Evolutionary conservation across 1,140 invertebrate species (phyloP), one percentile per base, ranked within the genome.

Genomic region (Latrodectus geometricus): DNA sequence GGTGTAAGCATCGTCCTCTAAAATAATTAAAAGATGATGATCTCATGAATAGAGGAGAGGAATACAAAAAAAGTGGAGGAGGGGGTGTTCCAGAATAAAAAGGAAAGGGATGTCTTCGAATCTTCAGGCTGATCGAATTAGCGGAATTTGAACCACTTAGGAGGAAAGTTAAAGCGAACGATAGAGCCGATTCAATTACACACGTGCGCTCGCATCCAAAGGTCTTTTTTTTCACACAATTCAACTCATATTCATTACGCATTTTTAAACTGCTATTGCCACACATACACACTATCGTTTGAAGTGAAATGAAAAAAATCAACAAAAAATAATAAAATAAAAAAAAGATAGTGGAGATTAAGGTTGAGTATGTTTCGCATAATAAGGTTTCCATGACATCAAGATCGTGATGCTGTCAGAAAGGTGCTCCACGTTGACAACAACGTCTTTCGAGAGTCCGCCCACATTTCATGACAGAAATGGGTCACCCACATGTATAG

Each of bases 211-310:
- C 14, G 17, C 12, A 21, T 12, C 54, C 52, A 77, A 20, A 54
- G 21, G 50, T 77, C 50, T n/a, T 54, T 23, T 50, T 54, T 70
- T 81, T 81, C 70, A 81, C 66, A 66, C 78, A 56, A 54, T 81
- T 81, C 78, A 70, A 66, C 70, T 81, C 78, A 81, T 52, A 81
- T 81, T 81, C 78, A 81, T 81, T 81, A 81, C 78, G 68, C 78
- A 21, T 68, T 70, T 81, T 81, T 81, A 70, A 81, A 54, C 68
- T 81, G 5, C 35, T 1, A 35, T 35, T 35, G 35, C 35, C 1
- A 35, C 5, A 35, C 35, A 35, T 35, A 1, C 2, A 35, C 78
- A 23, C 65, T 74, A 12, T 81, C 70, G 49, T 54, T 50, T 81
- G 17, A 23, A 66, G 54, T 23, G 66, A n/a, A 15, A 54, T 8